A percentile compares a stretch with the other conserved stretches of the same genome.
These are phyloP conservation scores for Rhynchopsitta pachyrhyncha DNA, from an alignment of 2,113 vertebrate genomes.

Conservation along the genomic window DNA sequence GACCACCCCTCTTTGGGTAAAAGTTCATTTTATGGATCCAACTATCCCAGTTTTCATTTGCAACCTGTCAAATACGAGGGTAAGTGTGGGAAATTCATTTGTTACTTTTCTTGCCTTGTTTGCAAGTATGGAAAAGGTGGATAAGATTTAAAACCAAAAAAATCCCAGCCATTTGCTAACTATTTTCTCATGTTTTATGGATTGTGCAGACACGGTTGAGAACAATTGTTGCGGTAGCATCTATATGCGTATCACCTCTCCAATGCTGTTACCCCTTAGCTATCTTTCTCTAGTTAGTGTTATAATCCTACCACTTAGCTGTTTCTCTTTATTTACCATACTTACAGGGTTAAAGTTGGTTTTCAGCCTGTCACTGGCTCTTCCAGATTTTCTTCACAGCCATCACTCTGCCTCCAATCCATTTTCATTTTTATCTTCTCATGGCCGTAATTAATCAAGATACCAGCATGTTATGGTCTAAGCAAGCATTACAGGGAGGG, in stretches of 20 bases:
- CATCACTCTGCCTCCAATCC: not conserved
- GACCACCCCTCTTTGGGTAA: not conserved
- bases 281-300: not conserved
- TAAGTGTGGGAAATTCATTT: not conserved
- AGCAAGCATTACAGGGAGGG: not conserved
- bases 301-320: not conserved
- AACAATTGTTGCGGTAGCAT: not conserved
- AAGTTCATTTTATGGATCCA: not conserved
- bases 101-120: not conserved
- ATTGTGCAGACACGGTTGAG: not conserved
- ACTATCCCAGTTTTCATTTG: not conserved
- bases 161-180: not conserved
- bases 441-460: not conserved
- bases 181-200: not conserved
- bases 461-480: not conserved
- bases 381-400: not conserved
- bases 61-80: not conserved
- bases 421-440: not conserved
- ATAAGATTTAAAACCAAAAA: not conserved
- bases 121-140: not conserved
- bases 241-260: not conserved
- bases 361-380: not conserved
- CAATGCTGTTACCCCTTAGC: not conserved
- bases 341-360: not conserved
- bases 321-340: not conserved